These are phyloP conservation scores for Sandelia bainsii DNA, from an alignment of 2,797 vertebrate species.

Conservation along the genomic window DNA sequence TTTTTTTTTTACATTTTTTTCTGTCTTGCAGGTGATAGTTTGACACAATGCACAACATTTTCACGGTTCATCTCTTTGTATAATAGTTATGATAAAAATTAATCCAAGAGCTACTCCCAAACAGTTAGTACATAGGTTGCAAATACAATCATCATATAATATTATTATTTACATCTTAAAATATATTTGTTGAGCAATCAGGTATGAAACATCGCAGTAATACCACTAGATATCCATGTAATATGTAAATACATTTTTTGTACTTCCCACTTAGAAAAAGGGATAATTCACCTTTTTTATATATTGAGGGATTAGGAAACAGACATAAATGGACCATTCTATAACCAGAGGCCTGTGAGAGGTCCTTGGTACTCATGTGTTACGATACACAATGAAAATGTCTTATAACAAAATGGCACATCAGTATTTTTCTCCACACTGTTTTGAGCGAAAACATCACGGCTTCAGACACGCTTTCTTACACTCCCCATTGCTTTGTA, in stretches of 20 bases:
- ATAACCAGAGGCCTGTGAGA: slow-evolving; percentile 79
- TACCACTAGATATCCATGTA: slow-evolving; percentile 83
- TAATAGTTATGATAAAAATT: slow-evolving; percentile 81
- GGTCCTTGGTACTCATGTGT: slow-evolving; percentile 76
- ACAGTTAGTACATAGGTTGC: slow-evolving; percentile 82
- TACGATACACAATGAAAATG: slow-evolving; percentile 77
- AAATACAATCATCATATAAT: slow-evolving; percentile 84
- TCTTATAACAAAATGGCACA: slow-evolving; percentile 79
- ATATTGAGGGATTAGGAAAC: slow-evolving; percentile 71
- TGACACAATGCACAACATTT: slow-evolving; percentile 83
- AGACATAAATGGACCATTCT: slow-evolving; percentile 75
- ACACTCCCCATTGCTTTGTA: slow-evolving; percentile 40
- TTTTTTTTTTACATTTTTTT: slow-evolving; percentile 59
- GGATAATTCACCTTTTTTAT: slow-evolving; percentile 67
- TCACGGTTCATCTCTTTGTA: slow-evolving; percentile 80
- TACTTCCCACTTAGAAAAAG: slow-evolving; percentile 77
- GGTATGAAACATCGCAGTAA: slow-evolving; percentile 84
- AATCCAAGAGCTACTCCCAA: slow-evolving; percentile 81
- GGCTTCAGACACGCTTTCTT: slow-evolving; percentile 58
- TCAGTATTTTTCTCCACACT: slow-evolving; percentile 71
- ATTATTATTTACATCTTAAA: slow-evolving; percentile 85
- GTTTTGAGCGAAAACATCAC: slow-evolving; percentile 62
- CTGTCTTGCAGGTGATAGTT: slow-evolving; percentile 78
- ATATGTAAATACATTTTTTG: slow-evolving; percentile 82
- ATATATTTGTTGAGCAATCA: slow-evolving; percentile 83